Base-by-base conservation (phyloP, 1,140 invertebrate species). In the Zaprionus davidi region DNA sequence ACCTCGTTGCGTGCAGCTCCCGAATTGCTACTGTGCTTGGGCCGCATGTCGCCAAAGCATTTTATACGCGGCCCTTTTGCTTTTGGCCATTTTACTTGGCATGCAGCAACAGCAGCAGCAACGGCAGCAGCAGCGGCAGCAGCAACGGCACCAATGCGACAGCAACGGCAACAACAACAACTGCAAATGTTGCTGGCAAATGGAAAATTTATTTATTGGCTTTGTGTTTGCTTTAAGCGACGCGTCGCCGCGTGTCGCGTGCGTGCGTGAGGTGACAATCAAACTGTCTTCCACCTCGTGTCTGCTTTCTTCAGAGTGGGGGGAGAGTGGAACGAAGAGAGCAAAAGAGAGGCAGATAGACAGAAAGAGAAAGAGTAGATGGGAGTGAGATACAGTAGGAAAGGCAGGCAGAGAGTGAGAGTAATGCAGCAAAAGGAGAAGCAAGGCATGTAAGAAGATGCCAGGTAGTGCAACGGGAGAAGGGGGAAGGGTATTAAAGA, bases 21-120 rank as follows among this genome's bases (percentile, higher is more conserved):
- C 58, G 38, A 64, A 68, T 24, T 46, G 34, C 69, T 68, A 79
- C 78, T 79, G 78, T 79, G 58, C 64, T 38, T 41, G 60, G 63
- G 53, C 64, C 64, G 74, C 57, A 41, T n/a, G 53, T 22, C 38
- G 60, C 9, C 44, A 36, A 2, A 55, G 13, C 69, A 56, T 77
- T 79, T 79, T 79, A 76, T 78, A 78, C 57, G 68, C 31, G 56
- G 55, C 55, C 71, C 28, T 38, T 31, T 67, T 38, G 44, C 24
- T 41, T 56, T 38, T 56, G 51, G 46, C 13, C 28, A 44, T 38
- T 69, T 44, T 63, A 71, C 56, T 76, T 76, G 56, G 72, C 72
- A 71, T 70, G 53, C 72, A 75, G 49, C 46, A 15, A 24, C 36
- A 17, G 31, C 44, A 15, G 31, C 69, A 31, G n/a, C n/a, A 26